Base-by-base conservation (phyloP, 2,113 vertebrate genomes). In the Hemicordylus capensis region DNA sequence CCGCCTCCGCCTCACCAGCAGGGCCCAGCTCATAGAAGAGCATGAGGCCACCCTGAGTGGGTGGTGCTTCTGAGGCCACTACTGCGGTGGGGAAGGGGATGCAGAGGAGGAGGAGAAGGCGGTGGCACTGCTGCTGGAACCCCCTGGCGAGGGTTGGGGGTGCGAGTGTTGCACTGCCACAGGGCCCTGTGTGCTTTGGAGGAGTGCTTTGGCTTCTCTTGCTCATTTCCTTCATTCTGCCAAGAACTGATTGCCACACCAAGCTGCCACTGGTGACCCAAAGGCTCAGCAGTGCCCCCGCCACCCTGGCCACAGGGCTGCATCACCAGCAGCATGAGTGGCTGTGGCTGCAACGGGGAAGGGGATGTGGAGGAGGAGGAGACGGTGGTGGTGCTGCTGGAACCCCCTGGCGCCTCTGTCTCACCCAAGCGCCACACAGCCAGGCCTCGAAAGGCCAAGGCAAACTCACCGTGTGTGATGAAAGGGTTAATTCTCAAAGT, bases 1-100 rank as follows among this genome's bases (percentile, higher is more conserved):
- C 98, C 58, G 95, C 95, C 85, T 98, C 98, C 9, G 97, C 96
- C 6, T 96, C 95, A 10, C 80, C 80, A 78, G 1, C 76, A 3
- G 84, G 66, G 28, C 83, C 92, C 84, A 95, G 93, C 58, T 96
- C 97, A 5, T 94, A 92, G 79, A 92, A 79, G 22, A 85, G 81
- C 87, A 82, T 94, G 90, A 85, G 94, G 89, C 48, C 95, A 10
- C 92, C 88, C 72, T 82, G 26, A 31, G 80, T 46, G 3, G 90
- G 34, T 5, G 86, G 26, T n/a, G 70, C 54, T 81, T 85, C 75
- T 8, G 76, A 28, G 73, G 84, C 64, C 19, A n/a, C n/a, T n/a
- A n/a, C n/a, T n/a, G n/a, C n/a, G n/a, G n/a, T n/a, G n/a, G n/a
- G n/a, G n/a, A n/a, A n/a, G n/a, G n/a, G n/a, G n/a, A n/a, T n/a